phyloP scores from a whole-genome alignment of 1,140 invertebrate species.

The Macrocentrus cingulum region DNA sequence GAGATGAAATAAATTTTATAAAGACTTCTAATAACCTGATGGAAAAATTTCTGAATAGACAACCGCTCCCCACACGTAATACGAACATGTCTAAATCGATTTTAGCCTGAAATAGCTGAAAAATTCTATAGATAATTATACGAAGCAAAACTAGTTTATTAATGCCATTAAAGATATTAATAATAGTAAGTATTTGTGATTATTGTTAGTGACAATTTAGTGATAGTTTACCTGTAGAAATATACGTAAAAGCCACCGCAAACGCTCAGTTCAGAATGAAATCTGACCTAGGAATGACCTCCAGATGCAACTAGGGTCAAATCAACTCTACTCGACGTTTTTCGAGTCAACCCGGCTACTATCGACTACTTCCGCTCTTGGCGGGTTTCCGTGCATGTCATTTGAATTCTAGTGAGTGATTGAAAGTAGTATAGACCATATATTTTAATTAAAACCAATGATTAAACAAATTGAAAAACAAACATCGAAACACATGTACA shows the following conservation, averaged over 20 bases:
- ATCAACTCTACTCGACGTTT: too few relatives aligned
- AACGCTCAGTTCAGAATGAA: conserved; percentile 37
- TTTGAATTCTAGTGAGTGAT: too few relatives aligned
- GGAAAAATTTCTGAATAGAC: conserved; percentile 23
- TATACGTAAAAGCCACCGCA: conserved; percentile 25
- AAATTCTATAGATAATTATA: conserved; percentile 11
- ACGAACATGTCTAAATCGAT: conserved; percentile 28
- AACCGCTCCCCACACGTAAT: conserved; percentile 26
- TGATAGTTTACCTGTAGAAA: conserved; percentile 31
- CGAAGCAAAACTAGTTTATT: conserved; percentile 4
- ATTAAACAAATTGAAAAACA: too few relatives aligned
- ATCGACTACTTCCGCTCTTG: too few relatives aligned
- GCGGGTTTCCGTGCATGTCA: too few relatives aligned
- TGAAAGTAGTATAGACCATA: too few relatives aligned
- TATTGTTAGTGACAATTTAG: conserved; percentile 4
- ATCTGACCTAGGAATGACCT: conserved; percentile 41
- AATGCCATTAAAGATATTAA: neutral
- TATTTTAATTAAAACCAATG: too few relatives aligned
- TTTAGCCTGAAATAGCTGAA: neutral
- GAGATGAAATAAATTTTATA: neutral
- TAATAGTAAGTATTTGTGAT: neutral
- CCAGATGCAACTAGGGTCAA: conserved; percentile 6
- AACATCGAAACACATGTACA: too few relatives aligned
- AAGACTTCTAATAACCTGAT: conserved; percentile 28
- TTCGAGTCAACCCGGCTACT: too few relatives aligned